Evolutionary conservation across 92 coral and sea anemone genomes (phyloP).

Genomic region (Porites rus): DNA sequence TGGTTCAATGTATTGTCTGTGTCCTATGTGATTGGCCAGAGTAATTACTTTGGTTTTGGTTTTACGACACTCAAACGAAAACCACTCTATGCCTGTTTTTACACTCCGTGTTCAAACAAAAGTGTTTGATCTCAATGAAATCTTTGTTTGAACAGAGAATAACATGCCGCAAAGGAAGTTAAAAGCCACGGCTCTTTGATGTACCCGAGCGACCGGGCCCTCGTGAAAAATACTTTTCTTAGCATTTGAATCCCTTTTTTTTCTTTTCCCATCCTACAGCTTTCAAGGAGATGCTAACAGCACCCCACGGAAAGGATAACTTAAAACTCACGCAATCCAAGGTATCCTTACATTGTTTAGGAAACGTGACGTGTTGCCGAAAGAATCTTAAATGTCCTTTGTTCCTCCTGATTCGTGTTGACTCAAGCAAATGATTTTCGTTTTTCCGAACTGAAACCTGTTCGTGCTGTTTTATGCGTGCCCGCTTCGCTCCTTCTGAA

Average conservation of each 20-base stretch:
- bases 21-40: no score
- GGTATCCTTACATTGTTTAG: constrained; percentile 37
- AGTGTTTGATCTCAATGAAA: neutral
- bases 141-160: constrained; percentile 25
- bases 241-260: neutral
- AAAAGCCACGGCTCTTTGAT: neutral
- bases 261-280: constrained; percentile 47
- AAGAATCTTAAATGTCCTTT: neutral
- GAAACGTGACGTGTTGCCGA: constrained; percentile 19
- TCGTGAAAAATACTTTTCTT: neutral
- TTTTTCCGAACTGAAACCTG: neutral
- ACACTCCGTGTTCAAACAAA: neutral
- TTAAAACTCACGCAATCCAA: constrained; percentile 41
- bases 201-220: neutral
- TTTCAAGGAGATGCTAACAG: constrained; percentile 76
- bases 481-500: neutral
- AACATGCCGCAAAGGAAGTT: constrained; percentile 20
- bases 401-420: constrained; percentile 28
- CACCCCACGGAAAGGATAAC: constrained; percentile 60
- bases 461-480: constrained; percentile 28
- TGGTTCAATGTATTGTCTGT: no score
- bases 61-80: no score
- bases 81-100: constrained; percentile 19
- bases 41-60: no score
- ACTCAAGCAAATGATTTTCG: constrained; percentile 14